Evolutionary conservation across 2,888 invertebrate species (phyloP).

Genomic region (Oscheius sp.): DNA sequence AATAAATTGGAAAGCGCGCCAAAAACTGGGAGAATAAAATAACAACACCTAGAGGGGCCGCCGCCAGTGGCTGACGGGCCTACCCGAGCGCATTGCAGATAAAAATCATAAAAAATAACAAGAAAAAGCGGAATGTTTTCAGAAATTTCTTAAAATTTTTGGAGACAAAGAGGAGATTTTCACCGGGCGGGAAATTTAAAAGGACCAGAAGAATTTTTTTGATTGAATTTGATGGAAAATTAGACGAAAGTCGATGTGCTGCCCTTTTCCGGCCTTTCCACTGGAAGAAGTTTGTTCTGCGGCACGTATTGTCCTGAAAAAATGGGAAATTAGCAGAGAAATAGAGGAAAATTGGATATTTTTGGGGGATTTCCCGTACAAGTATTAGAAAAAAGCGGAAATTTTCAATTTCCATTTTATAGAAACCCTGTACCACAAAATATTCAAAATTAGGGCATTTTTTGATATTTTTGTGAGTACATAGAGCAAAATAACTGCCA

Average conservation of each 20-base stretch:
- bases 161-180: conserved; percentile 8
- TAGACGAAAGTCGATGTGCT: conserved; percentile 64
- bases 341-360: too few species aligned
- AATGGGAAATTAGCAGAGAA: conserved; percentile 36
- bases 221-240: background rate
- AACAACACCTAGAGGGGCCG: conserved; percentile 32
- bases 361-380: too few species aligned
- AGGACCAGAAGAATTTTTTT: background rate
- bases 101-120: background rate
- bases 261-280: conserved; percentile 60
- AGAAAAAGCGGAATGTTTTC: conserved; percentile 7
- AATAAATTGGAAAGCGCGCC: too few species aligned
- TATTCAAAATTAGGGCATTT: too few species aligned
- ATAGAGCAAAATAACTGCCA: too few species aligned
- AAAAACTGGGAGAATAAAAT: background rate
- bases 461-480: too few species aligned
- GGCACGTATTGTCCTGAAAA: conserved; percentile 70
- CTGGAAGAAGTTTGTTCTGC: conserved; percentile 63
- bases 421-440: too few species aligned
- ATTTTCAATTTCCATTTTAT: too few species aligned
- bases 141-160: too few species aligned
- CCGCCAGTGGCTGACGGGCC: background rate
- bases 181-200: conserved; percentile 22
- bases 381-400: too few species aligned
- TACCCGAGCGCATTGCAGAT: conserved; percentile 37